Evolutionary conservation across 2,888 invertebrate genomes (phyloP), one percentile per base, ranked within the genome.

Genomic region (Phasia obesa): DNA sequence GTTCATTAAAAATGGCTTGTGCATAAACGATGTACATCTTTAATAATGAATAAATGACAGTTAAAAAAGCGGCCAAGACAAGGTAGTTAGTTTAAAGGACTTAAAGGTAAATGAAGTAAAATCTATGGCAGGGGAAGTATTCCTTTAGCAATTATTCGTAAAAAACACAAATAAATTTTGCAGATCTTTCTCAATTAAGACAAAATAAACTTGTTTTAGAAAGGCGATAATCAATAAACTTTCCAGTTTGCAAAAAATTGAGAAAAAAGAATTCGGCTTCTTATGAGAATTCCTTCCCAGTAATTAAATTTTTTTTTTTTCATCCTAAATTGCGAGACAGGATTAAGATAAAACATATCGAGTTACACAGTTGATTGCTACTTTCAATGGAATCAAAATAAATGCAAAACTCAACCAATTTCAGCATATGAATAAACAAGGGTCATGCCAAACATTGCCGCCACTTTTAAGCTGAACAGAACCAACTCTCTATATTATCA

Each of bases 341-440:
- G 84, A 85, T 86, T 85, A 90, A 88, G 87, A 86, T 86, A 88
- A 79, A 88, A 90, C 89, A 90, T 89, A 90, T 89, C 90, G 88
- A 88, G 88, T 89, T 89, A 90, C 89, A 88, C 89, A 90, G 89
- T 89, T 89, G 89, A 90, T 85, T 85, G 85, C 83, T 83, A 85
- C 85, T 84, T 86, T 83, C 80, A 84, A 85, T 83, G 81, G 81
- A 84, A 84, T 84, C 85, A 84, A 85, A 86, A 78, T 83, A 83
- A 83, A 83, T 83, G 79, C 70, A 79, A 65, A 83, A 71, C 59
- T 70, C 44, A 79, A 83, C 47, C 75, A 65, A 75, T 71, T 70
- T 59, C 53, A 70, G 59, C 67, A 55, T 65, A 38, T 44, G 64
- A 77, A 35, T 47, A 51, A n/a, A 31, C 49, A 73, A 27, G 67